Evolutionary conservation across 2,797 vertebrate genomes (phyloP).

Genomic region (Takifugu ocellatus): DNA sequence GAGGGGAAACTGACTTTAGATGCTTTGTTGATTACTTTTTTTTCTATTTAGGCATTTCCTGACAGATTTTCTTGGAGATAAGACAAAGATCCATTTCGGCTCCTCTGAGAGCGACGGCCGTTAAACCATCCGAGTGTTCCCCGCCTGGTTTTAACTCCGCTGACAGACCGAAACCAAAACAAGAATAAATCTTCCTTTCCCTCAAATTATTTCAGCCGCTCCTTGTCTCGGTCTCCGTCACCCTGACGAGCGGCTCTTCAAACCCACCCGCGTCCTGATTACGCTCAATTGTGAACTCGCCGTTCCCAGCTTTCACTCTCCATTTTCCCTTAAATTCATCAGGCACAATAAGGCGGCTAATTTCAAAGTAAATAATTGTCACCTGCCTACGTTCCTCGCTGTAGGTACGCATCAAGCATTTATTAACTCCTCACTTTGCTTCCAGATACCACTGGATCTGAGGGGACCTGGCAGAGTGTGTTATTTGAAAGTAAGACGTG

Average conservation of each 20-base stretch:
- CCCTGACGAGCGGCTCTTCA: slow-evolving; percentile 26
- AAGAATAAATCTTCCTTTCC: slow-evolving; percentile 17
- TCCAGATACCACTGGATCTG: slow-evolving; percentile 34
- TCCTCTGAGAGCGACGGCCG: neutral
- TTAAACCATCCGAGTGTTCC: slow-evolving; percentile 3
- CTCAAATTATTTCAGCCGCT: slow-evolving; percentile 17
- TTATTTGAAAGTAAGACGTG: slow-evolving; percentile 61
- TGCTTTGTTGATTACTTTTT: no score
- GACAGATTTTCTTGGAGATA: neutral
- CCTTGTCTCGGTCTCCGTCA: slow-evolving; percentile 21
- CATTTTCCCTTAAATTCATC: slow-evolving; percentile 56
- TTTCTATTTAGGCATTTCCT: neutral
- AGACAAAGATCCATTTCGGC: neutral
- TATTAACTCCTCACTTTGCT: slow-evolving; percentile 40
- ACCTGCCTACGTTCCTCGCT: slow-evolving; percentile 35
- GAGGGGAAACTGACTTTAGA: no score
- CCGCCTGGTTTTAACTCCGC: slow-evolving; percentile 14
- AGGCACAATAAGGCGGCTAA: slow-evolving; percentile 50
- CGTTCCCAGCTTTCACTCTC: slow-evolving; percentile 45
- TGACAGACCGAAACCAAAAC: neutral
- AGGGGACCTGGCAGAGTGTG: slow-evolving; percentile 27
- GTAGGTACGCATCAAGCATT: slow-evolving; percentile 24
- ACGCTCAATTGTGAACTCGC: slow-evolving; percentile 24
- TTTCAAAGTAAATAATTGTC: slow-evolving; percentile 63
- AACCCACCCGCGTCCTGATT: slow-evolving; percentile 33